These are phyloP conservation scores for Branchellion lobata DNA, from an alignment of 2,888 invertebrate genomes.

Conservation along the genomic window DNA sequence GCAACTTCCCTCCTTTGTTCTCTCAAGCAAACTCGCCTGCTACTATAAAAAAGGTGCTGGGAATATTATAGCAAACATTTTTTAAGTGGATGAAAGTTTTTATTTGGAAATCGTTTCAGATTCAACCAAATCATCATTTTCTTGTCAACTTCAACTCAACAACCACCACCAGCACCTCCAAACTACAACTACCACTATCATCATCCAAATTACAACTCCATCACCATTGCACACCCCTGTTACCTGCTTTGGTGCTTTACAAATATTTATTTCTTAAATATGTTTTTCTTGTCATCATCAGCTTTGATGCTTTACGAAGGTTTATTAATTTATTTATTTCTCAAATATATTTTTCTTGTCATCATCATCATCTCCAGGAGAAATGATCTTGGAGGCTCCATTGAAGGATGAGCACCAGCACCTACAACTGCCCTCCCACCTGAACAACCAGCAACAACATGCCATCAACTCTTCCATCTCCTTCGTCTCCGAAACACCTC, in stretches of 20 bases:
- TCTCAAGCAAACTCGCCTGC: background rate
- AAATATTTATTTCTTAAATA: no score
- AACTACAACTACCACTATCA: no score
- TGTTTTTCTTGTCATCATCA: no score
- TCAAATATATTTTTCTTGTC: no score
- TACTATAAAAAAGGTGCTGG: background rate
- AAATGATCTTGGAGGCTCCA: background rate
- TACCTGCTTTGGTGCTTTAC: no score
- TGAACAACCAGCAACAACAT: background rate
- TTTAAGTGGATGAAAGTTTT: background rate
- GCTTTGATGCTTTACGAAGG: no score
- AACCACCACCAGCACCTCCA: background rate
- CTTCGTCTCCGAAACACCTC: background rate
- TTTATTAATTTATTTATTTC: no score
- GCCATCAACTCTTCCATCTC: background rate
- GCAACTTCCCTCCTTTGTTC: background rate
- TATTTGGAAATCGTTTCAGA: background rate
- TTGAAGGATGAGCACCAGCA: slow-evolving; percentile 1
- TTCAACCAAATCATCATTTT: background rate
- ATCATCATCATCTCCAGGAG: background rate
- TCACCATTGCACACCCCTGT: no score
- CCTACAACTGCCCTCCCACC: background rate
- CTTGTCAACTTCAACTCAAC: background rate
- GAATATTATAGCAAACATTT: background rate
- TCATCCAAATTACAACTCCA: no score